These are phyloP conservation scores for Takifugu ocellatus DNA, from an alignment of 2,797 vertebrate species.

Conservation along the genomic window DNA sequence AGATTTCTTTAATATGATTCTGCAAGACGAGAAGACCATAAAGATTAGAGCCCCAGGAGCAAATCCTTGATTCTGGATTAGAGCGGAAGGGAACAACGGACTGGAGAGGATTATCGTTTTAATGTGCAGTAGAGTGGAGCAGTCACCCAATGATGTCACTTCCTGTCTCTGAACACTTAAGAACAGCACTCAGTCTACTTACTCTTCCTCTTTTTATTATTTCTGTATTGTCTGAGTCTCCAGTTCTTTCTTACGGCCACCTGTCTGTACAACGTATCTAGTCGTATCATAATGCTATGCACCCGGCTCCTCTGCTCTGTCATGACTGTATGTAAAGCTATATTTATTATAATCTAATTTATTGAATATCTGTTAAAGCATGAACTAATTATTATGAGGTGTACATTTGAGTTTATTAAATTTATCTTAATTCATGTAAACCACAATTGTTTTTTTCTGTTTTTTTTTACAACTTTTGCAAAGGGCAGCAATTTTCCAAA, in stretches of 20 bases:
- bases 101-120: constrained; percentile 42
- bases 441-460: constrained; percentile 20
- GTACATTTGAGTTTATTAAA: constrained; percentile 78
- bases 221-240: constrained; percentile 20
- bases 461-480: constrained; percentile 45
- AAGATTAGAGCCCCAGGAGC: constrained; percentile 34
- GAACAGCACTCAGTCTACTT: constrained; percentile 39
- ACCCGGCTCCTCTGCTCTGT: constrained; percentile 57
- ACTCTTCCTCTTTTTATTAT: neutral
- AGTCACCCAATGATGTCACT: constrained; percentile 50
- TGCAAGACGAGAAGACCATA: constrained; percentile 14
- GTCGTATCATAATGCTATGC: constrained; percentile 67
- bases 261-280: constrained; percentile 46
- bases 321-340: constrained; percentile 53
- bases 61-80: constrained; percentile 59
- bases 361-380: constrained; percentile 63
- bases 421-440: constrained; percentile 63
- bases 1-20: constrained; percentile 16
- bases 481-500: constrained; percentile 53
- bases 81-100: constrained; percentile 16
- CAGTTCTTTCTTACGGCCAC: constrained; percentile 36
- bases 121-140: constrained; percentile 36
- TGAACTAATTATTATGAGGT: constrained; percentile 64
- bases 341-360: constrained; percentile 70
- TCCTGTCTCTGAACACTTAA: constrained; percentile 47